Conservation (phyloP, 1,140 invertebrate genomes). For the Cherax destructor region DNA sequence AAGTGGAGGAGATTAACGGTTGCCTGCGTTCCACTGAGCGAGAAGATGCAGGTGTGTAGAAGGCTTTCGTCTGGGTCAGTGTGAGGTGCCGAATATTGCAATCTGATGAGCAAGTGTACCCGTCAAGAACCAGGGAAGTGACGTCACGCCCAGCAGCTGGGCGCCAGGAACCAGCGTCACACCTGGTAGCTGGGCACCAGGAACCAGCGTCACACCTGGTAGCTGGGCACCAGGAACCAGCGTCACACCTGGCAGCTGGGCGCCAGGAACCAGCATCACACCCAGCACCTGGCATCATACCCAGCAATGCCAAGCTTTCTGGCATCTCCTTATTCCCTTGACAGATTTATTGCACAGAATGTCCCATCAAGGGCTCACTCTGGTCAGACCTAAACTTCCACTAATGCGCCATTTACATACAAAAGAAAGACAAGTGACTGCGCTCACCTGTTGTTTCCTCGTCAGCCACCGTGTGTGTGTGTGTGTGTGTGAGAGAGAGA, state of each 20-base stretch:
- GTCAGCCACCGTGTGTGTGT: neutral
- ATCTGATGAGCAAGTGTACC: slow-evolving; percentile 31
- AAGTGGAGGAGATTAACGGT: no score
- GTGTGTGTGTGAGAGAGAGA: neutral
- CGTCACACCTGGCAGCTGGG: no score
- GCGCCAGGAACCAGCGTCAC: no score
- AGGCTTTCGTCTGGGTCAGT: neutral
- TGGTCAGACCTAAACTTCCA: neutral
- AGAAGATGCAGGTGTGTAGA: neutral
- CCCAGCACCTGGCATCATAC: no score
- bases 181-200: no score
- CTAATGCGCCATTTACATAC: neutral
- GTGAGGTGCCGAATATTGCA: slow-evolving; percentile 37
- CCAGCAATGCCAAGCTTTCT: neutral
- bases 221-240: no score
- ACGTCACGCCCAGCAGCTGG: neutral
- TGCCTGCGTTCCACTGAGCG: neutral
- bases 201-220: no score
- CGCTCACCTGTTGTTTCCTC: neutral
- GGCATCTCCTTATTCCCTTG: neutral
- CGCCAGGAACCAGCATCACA: no score
- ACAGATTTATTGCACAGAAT: neutral
- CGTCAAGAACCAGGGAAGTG: neutral
- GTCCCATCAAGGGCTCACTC: neutral
- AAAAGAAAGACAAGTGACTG: neutral